Percentiles rank a stretch among this genome's conserved stretches.
phyloP scores from a whole-genome alignment of 2,797 vertebrate species.

The Phylloscopus collybita region DNA sequence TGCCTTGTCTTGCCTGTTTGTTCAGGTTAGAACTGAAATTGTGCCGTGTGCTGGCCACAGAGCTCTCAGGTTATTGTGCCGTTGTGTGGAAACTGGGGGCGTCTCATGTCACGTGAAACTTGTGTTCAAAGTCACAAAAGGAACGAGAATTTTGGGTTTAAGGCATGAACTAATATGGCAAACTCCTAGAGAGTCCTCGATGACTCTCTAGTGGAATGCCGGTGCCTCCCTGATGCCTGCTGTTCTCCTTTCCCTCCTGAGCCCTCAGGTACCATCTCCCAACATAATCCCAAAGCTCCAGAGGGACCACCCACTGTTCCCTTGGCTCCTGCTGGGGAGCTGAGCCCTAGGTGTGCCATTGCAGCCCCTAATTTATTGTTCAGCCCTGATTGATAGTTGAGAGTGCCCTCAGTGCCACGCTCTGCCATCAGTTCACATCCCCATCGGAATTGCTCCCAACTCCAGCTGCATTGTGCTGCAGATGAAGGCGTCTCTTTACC shows the following conservation, averaged over 20 bases:
- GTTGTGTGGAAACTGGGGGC: background rate
- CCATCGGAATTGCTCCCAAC: background rate
- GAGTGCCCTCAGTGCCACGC: background rate
- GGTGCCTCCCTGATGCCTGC: background rate
- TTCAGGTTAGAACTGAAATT: background rate
- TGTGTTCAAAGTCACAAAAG: background rate
- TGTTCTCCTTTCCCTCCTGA: background rate
- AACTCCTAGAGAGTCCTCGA: background rate
- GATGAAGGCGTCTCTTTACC: background rate
- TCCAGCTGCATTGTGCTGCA: background rate
- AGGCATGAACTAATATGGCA: background rate
- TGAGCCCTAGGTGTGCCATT: too few relatives aligned
- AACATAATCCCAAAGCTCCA: fast-evolving
- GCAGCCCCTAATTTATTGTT: background rate
- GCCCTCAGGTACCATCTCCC: background rate
- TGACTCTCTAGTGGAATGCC: background rate
- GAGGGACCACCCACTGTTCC: background rate
- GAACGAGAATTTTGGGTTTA: background rate
- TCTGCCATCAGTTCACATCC: background rate
- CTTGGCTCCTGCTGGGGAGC: background rate
- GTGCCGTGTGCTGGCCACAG: background rate
- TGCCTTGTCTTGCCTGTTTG: background rate
- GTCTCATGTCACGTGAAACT: fast-evolving
- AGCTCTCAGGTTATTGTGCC: background rate
- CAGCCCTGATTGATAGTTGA: background rate